Conservation (phyloP, 2,797 vertebrate genomes). For the Sebastiscus tertius region DNA sequence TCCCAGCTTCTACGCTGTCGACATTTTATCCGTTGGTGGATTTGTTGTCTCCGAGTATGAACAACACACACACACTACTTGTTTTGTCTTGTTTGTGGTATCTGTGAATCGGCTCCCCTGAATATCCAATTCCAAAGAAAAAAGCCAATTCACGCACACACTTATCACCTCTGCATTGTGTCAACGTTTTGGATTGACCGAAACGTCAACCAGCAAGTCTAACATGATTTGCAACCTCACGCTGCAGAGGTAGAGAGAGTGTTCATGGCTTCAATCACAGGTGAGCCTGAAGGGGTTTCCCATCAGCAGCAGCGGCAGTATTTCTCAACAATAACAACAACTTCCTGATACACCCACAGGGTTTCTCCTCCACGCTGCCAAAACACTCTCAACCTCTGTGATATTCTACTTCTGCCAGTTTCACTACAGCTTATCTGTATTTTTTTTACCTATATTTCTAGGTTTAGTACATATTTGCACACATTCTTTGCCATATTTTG, state of each 20-base stretch:
- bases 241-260: too few relatives aligned
- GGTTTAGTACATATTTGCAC: background rate
- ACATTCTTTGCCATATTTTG: background rate
- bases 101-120: background rate
- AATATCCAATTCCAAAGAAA: background rate
- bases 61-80: background rate
- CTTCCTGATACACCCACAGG: background rate
- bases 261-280: constrained; percentile 4
- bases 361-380: background rate
- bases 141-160: background rate
- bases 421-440: background rate
- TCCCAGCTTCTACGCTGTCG: too few relatives aligned
- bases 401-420: background rate
- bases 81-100: background rate
- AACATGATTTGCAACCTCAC: background rate
- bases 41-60: background rate
- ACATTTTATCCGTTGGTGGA: too few relatives aligned
- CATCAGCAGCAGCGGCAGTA: too few relatives aligned
- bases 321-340: constrained; percentile 11
- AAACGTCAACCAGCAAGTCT: background rate
- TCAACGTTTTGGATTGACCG: background rate
- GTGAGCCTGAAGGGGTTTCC: background rate
- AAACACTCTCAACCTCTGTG: background rate
- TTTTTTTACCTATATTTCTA: background rate
- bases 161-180: background rate